Conservation (phyloP, 2,797 vertebrate species). For the Pseudocheirus occidentalis region DNA sequence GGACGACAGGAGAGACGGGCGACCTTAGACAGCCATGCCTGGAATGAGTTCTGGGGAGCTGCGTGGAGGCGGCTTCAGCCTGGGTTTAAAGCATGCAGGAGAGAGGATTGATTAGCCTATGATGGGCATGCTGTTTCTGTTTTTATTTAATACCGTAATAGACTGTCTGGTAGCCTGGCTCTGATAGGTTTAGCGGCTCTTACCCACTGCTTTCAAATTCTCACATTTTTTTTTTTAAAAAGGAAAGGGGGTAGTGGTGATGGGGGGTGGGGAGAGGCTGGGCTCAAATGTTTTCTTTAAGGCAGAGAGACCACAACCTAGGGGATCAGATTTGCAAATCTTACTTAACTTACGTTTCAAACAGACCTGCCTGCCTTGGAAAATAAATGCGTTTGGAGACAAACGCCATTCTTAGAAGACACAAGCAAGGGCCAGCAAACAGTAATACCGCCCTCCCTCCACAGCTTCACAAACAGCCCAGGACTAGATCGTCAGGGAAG, state of each 20-base stretch:
- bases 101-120: constrained; percentile 79
- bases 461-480: constrained; percentile 45
- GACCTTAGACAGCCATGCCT: constrained; percentile 86
- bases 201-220: constrained; percentile 79
- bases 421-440: constrained; percentile 24
- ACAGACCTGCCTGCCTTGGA: constrained; percentile 66
- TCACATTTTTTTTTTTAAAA: constrained; percentile 57
- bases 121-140: constrained; percentile 79
- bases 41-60: constrained; percentile 85
- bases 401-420: constrained; percentile 47
- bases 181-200: constrained; percentile 77
- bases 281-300: constrained; percentile 70
- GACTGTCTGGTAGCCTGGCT: constrained; percentile 81
- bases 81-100: constrained; percentile 79
- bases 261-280: constrained; percentile 56
- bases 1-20: constrained; percentile 86
- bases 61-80: constrained; percentile 77
- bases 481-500: constrained; percentile 55
- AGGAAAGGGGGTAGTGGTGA: not conserved
- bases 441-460: constrained; percentile 54
- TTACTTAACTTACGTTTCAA: constrained; percentile 64
- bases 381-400: constrained; percentile 35
- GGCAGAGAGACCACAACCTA: not conserved
- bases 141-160: constrained; percentile 81
- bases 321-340: constrained; percentile 55